Evolutionary conservation across 2,888 invertebrate species (phyloP).

Genomic region (Nephrotoma guestfalica): DNA sequence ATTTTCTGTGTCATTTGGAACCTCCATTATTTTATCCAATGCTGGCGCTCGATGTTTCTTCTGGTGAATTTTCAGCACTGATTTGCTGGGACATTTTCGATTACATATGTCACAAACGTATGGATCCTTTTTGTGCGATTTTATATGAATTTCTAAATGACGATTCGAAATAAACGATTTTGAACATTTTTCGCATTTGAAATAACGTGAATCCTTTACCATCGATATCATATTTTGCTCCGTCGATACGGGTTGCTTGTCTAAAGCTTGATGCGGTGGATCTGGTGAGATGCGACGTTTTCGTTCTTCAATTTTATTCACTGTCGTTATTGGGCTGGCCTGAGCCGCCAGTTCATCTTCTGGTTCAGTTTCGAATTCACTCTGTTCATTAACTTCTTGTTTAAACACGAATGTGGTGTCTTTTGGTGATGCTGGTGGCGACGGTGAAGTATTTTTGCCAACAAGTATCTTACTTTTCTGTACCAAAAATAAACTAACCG

Average conservation of each 20-base stretch:
- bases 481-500: not conserved
- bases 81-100: not conserved
- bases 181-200: not conserved
- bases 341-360: not conserved
- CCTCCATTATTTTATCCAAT: not conserved
- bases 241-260: not conserved
- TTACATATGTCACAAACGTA: not conserved
- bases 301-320: not conserved
- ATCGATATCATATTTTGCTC: not conserved
- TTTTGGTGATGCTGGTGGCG: not conserved
- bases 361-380: not conserved
- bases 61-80: not conserved
- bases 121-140: not conserved
- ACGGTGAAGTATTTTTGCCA: not conserved
- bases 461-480: not conserved
- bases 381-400: not conserved
- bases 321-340: not conserved
- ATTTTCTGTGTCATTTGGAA: not conserved
- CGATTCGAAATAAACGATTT: not conserved
- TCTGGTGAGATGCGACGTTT: not conserved
- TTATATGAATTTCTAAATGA: not conserved
- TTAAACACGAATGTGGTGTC: not conserved
- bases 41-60: not conserved
- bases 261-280: no score
- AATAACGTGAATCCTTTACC: not conserved